Evolutionary conservation across 2,113 vertebrate genomes (phyloP).

Genomic region (Microtus montanus): DNA sequence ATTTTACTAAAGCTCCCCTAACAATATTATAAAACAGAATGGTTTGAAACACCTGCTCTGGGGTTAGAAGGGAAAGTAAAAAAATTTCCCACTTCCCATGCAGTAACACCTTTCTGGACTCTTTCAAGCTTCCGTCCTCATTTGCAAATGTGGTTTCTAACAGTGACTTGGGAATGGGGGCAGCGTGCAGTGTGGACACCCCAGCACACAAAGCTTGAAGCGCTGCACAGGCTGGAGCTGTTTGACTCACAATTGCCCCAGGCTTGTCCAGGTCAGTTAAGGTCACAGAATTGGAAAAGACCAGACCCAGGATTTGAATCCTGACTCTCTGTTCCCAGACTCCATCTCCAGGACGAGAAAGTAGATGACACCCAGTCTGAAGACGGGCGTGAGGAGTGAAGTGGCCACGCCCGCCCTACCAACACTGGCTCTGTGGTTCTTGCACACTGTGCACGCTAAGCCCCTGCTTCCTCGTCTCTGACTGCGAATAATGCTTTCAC

Average conservation of each 20-base stretch:
- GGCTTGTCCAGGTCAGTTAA: background rate
- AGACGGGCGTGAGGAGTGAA: background rate
- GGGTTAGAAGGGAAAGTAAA: background rate
- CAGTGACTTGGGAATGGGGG: background rate
- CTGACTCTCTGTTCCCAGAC: no score
- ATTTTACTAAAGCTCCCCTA: background rate
- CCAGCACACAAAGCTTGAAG: background rate
- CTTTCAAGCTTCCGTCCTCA: background rate
- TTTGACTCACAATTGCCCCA: background rate
- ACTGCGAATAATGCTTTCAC: background rate
- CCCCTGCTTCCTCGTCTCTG: background rate
- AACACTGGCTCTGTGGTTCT: no score
- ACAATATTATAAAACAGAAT: background rate
- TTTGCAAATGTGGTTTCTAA: conserved; percentile 14
- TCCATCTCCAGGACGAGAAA: background rate
- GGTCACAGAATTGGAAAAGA: background rate
- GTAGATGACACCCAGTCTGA: background rate
- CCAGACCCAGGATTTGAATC: background rate
- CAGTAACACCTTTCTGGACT: background rate
- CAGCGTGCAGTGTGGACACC: background rate
- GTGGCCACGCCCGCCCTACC: background rate
- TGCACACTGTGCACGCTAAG: background rate
- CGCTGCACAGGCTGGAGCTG: background rate
- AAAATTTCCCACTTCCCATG: background rate
- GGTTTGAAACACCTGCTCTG: background rate